Percentiles rank a stretch among this genome's conserved stretches.
phyloP scores from a whole-genome alignment of 2,888 invertebrate species.

The Platycheirus albimanus region DNA sequence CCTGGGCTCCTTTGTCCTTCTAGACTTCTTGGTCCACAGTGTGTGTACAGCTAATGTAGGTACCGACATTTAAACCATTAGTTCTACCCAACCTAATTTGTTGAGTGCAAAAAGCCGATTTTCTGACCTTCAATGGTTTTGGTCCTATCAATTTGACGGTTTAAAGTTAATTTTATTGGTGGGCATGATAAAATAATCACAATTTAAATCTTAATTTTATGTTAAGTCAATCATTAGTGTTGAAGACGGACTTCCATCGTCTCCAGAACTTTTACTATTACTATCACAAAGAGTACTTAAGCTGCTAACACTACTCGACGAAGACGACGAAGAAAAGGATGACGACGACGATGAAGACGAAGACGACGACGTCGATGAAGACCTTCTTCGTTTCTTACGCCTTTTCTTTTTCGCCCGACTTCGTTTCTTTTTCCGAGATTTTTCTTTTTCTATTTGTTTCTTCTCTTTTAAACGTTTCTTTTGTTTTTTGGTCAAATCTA shows the following conservation, averaged over 20 bases:
- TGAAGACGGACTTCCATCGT: neutral
- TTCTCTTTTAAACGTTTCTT: constrained; percentile 5
- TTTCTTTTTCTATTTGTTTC: no score
- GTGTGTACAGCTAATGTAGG: no score
- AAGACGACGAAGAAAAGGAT: constrained; percentile 21
- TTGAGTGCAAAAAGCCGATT: no score
- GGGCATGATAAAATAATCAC: no score
- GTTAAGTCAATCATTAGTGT: constrained; percentile 55
- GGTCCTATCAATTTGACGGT: no score
- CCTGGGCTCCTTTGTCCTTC: no score
- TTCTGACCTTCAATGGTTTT: no score
- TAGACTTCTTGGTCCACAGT: no score
- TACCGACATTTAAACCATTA: no score
- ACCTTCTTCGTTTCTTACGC: neutral
- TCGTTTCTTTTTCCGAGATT: constrained; percentile 17
- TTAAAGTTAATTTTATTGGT: neutral
- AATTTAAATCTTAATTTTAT: neutral
- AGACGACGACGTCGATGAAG: constrained; percentile 22
- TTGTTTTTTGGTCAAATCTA: constrained; percentile 59
- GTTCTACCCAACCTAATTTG: no score
- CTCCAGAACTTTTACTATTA: neutral
- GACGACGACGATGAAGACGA: constrained; percentile 38
- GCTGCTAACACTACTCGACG: constrained; percentile 49
- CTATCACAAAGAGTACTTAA: constrained; percentile 48
- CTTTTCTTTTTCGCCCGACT: constrained; percentile 33